These are phyloP conservation scores for Eremophila alpestris DNA, from an alignment of 2,797 vertebrate genomes.

Conservation along the genomic window DNA sequence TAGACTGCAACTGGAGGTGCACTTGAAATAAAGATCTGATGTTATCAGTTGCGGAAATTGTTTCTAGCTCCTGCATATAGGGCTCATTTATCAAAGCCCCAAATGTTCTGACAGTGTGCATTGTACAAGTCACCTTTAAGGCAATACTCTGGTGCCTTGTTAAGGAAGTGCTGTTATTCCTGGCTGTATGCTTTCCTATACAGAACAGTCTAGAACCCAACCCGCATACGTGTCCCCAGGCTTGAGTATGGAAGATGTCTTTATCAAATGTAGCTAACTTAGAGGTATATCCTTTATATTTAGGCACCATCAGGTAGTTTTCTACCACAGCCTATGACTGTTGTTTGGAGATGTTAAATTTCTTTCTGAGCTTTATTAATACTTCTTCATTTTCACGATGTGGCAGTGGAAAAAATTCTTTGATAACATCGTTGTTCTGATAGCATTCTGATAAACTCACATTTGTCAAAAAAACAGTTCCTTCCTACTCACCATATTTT, in stretches of 20 bases:
- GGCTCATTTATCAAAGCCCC: not conserved
- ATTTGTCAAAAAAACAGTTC: not conserved
- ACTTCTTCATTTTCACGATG: not conserved
- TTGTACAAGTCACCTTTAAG: not conserved
- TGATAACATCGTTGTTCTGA: not conserved
- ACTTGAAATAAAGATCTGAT: not conserved
- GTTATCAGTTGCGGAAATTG: not conserved
- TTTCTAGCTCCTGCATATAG: not conserved
- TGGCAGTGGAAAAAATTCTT: not conserved
- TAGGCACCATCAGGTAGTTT: not conserved
- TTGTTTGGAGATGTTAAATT: not conserved
- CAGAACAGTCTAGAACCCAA: not conserved
- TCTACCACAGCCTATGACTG: not conserved
- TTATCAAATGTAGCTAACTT: not conserved
- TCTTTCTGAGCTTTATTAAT: not conserved
- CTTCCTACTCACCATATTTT: not conserved
- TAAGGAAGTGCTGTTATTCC: not conserved
- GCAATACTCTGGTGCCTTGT: not conserved
- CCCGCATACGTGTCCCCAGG: rapidly evolving
- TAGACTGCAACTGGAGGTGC: not conserved
- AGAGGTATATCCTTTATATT: not conserved
- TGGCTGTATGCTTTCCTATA: not conserved
- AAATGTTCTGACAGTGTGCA: not conserved
- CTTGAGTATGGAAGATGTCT: not conserved
- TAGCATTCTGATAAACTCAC: not conserved